Percentiles rank a stretch among this genome's conserved stretches.
Evolutionary conservation across 2,888 invertebrate genomes (phyloP).

Genomic region (Pediacus dermestoides): DNA sequence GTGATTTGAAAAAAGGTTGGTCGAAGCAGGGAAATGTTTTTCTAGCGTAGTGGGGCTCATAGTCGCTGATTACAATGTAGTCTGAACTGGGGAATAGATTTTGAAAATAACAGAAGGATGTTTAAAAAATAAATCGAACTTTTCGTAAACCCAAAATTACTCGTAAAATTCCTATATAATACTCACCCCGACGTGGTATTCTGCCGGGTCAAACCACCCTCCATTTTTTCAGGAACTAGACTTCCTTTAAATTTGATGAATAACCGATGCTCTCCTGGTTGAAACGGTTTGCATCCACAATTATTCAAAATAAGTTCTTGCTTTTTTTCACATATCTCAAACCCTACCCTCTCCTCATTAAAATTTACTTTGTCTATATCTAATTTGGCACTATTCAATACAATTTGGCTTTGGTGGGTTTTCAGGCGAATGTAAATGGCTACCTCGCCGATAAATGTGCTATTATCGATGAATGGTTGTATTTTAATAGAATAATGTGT

Average conservation of each 20-base stretch:
- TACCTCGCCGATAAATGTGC: constrained; percentile 31
- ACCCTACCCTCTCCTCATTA: no score
- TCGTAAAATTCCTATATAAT: no score
- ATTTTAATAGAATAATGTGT: constrained; percentile 30
- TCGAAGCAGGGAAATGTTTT: constrained; percentile 37
- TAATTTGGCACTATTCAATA: constrained; percentile 35
- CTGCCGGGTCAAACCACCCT: no score
- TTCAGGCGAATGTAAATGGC: constrained; percentile 24
- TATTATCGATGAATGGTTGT: constrained; percentile 28
- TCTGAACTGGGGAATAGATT: no score
- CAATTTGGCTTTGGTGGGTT: constrained; percentile 18
- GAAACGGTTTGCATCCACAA: constrained; percentile 24
- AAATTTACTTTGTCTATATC: constrained; percentile 28
- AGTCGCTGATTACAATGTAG: constrained; percentile 34
- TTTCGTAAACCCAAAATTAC: no score
- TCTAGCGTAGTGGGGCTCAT: constrained; percentile 33
- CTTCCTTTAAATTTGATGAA: constrained; percentile 59
- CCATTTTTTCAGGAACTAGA: no score
- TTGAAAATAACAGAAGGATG: no score
- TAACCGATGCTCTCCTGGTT: constrained; percentile 54
- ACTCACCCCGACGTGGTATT: no score
- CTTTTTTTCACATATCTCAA: no score
- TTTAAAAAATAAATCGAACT: no score
- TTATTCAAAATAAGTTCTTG: constrained; percentile 6
- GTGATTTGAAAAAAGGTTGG: constrained; percentile 36